Percentiles rank a stretch among this genome's conserved stretches.
phyloP scores from a whole-genome alignment of 2,113 vertebrate genomes.

The Alexandromys fortis region DNA sequence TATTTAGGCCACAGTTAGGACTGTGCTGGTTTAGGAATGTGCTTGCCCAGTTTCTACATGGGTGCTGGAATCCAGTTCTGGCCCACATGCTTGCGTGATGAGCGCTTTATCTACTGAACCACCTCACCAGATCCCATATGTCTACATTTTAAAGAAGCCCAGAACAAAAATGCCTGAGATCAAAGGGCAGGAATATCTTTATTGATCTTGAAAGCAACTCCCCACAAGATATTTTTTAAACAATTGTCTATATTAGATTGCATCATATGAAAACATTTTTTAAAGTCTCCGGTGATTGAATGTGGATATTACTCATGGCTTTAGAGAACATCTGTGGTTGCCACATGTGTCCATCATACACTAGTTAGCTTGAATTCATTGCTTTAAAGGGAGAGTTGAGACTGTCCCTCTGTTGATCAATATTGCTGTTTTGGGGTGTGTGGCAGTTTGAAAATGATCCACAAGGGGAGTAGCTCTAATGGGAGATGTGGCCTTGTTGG shows the following conservation, averaged over 20 bases:
- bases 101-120: not conserved
- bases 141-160: not conserved
- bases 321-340: not conserved
- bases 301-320: not conserved
- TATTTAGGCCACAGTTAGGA: not conserved
- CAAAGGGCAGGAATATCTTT: not conserved
- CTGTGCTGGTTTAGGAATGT: not conserved
- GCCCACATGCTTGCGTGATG: not conserved
- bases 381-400: not conserved
- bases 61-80: not conserved
- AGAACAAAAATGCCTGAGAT: conserved; percentile 23
- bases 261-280: not conserved
- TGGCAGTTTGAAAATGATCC: too few relatives aligned
- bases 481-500: too few relatives aligned
- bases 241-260: not conserved
- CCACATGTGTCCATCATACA: not conserved
- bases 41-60: not conserved
- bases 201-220: not conserved
- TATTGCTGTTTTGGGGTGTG: not conserved
- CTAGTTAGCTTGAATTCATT: not conserved
- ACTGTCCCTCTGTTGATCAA: not conserved
- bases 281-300: not conserved
- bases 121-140: not conserved
- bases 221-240: not conserved
- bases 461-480: too few relatives aligned